phyloP scores from a whole-genome alignment of 2,888 invertebrate species.

The Platycnemis pennipes region DNA sequence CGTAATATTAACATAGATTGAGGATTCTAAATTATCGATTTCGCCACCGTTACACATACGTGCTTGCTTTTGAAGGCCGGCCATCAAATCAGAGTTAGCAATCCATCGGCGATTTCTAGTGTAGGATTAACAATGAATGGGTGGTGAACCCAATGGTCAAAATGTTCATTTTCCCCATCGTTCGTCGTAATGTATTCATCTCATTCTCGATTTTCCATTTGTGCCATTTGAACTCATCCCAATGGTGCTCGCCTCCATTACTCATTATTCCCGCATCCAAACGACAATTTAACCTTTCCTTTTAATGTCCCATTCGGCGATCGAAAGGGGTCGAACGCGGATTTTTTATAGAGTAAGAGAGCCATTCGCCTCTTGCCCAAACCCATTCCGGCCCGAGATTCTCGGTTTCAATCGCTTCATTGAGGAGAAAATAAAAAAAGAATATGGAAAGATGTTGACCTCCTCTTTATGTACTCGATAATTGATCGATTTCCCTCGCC shows the following conservation, averaged over 20 bases:
- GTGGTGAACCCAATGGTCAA: too few species aligned
- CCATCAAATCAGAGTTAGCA: too few species aligned
- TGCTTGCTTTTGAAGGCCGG: too few species aligned
- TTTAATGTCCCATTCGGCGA: not conserved
- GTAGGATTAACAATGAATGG: too few species aligned
- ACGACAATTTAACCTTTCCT: not conserved
- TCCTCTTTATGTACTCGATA: not conserved
- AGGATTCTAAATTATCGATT: too few species aligned
- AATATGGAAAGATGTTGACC: not conserved
- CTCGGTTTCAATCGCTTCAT: not conserved
- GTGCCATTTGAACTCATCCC: not conserved
- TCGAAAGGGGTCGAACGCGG: not conserved
- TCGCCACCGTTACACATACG: too few species aligned
- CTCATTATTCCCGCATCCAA: not conserved
- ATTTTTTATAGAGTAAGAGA: not conserved
- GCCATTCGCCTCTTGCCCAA: not conserved
- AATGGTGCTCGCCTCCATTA: not conserved
- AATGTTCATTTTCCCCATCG: too few species aligned
- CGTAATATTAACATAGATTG: too few species aligned
- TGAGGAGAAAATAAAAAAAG: not conserved
- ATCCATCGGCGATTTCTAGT: too few species aligned
- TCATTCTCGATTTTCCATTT: not conserved
- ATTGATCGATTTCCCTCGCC: not conserved
- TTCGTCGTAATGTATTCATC: not conserved
- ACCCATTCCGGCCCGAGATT: not conserved